Conservation (phyloP, 92 coral and sea anemone species). For the Parazoanthus swiftii region DNA sequence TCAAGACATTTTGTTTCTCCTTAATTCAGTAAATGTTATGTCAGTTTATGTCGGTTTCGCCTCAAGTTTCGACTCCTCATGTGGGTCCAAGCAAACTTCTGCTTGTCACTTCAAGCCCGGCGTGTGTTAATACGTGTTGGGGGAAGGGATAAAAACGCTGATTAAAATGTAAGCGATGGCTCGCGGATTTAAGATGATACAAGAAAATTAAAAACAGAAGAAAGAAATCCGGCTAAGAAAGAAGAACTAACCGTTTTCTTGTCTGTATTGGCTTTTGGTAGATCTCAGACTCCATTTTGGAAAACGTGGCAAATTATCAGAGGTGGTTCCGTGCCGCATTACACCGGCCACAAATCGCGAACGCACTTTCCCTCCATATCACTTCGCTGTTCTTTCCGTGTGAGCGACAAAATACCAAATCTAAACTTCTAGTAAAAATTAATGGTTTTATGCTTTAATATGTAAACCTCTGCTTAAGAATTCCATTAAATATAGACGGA, state of each 20-base stretch:
- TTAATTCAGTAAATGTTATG: not conserved
- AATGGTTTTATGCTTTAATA: slow-evolving; percentile 86
- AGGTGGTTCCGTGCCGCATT: slow-evolving; percentile 17
- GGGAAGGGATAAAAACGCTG: slow-evolving; percentile 22
- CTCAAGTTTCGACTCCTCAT: not conserved
- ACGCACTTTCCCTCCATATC: not conserved
- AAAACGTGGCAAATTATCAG: slow-evolving; percentile 39
- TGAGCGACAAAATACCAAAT: slow-evolving; percentile 40
- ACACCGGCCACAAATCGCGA: slow-evolving; percentile 3
- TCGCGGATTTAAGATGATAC: not conserved
- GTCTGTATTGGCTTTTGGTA: slow-evolving; percentile 1
- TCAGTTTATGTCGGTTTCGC: not conserved
- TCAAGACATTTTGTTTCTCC: not conserved
- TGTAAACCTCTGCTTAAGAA: slow-evolving; percentile 91
- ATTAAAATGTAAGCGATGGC: not conserved
- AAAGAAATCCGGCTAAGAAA: not conserved
- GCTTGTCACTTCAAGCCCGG: slow-evolving; percentile 27
- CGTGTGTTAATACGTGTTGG: slow-evolving; percentile 13
- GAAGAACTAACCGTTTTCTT: slow-evolving; percentile 30
- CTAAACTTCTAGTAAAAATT: slow-evolving; percentile 71
- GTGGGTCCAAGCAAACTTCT: not conserved
- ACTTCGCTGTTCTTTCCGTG: slow-evolving; percentile 20
- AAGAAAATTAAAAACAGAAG: not conserved
- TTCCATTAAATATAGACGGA: slow-evolving; percentile 96
- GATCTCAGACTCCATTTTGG: slow-evolving; percentile 1